These are phyloP conservation scores for Cephus rjabovi DNA, from an alignment of 2,888 invertebrate genomes.

Conservation along the genomic window DNA sequence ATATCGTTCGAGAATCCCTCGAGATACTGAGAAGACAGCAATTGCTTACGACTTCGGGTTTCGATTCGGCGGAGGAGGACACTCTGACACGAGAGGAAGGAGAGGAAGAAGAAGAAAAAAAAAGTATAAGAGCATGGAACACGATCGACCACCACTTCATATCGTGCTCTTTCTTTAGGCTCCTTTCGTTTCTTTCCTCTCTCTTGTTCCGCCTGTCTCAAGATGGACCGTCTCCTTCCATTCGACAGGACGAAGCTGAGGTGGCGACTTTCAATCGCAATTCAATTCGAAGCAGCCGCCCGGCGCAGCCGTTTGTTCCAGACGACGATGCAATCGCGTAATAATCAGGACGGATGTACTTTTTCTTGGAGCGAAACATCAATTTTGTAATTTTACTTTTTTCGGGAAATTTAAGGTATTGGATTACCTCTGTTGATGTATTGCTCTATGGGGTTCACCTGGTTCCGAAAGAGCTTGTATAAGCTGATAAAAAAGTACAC, in stretches of 20 bases:
- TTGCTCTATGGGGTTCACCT: not conserved
- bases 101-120: not conserved
- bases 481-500: not conserved
- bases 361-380: not conserved
- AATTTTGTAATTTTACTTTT: not conserved
- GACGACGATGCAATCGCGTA: not conserved
- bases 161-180: not conserved
- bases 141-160: conserved; percentile 3
- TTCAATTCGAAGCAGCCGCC: conserved; percentile 14
- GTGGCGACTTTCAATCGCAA: conserved; percentile 23
- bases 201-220: not conserved
- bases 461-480: not conserved
- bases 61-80: not conserved
- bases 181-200: not conserved
- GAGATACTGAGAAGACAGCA: conserved; percentile 23
- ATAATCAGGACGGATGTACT: not conserved
- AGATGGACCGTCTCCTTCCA: not conserved
- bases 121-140: not conserved
- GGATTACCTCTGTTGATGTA: not conserved
- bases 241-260: conserved; percentile 13
- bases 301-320: not conserved
- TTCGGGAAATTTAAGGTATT: not conserved
- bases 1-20: conserved; percentile 24
- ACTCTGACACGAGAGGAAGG: not conserved
- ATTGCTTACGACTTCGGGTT: conserved; percentile 25